Base-by-base conservation (phyloP, 2,113 vertebrate species). In the Archilochus colubris region DNA sequence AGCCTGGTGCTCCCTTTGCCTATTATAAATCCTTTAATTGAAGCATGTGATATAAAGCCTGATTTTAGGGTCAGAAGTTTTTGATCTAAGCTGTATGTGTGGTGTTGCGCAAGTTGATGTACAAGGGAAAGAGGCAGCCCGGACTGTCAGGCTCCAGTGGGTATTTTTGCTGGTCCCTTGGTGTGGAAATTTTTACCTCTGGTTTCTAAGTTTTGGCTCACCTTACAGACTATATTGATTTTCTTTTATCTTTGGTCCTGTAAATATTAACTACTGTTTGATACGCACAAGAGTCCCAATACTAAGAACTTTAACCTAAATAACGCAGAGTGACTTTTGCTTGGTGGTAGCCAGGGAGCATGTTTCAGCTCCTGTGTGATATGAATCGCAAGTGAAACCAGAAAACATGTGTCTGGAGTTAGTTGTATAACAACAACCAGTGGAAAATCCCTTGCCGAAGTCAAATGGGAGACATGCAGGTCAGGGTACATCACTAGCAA, bases 231-330 rank as follows among this genome's bases (percentile, higher is more conserved):
- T 63, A 53, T 14, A 90, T 36, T 64, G 66, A 86, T 81, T 90
- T 86, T 81, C 50, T 90, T 36, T 90, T 48, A 75, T 57, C 88
- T 95, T 94, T 93, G 66, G 30, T 88, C 80, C 50, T 92, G 86
- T 82, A 91, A 95, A 90, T 84, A 96, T 94, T 90, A 93, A 84
- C 46, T 46, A n/a, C 40, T 82, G 10, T 76, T 84, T 90, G 48
- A 88, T 81, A 24, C 61, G 33, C 69, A 62, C 86, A 83, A 88
- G 86, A 30, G 30, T 75, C 57, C 4, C 10, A 68, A 61, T 38
- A 44, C 73, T 84, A 44, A 0, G 2, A 96, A 86, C 88, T 50
- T 91, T 83, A 90, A 48, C 76, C 85, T 84, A 75, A 89, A 61
- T 40, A 80, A 55, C 0, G 2, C 30, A 43, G 25, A 2, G 27